Evolutionary conservation across 2,797 vertebrate genomes (phyloP).

Genomic region (Labroides dimidiatus): DNA sequence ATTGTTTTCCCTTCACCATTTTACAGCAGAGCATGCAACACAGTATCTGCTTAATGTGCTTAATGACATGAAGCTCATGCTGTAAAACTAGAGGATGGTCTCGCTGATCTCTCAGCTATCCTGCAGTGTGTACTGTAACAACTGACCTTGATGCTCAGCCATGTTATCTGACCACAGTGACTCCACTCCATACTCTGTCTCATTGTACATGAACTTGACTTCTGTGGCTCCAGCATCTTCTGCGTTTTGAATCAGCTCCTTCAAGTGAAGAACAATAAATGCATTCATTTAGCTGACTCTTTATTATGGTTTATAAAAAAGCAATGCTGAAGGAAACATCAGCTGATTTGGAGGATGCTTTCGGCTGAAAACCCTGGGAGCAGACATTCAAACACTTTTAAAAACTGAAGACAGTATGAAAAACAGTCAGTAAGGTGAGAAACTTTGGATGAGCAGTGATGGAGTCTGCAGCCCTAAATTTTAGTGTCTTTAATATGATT

Average conservation of each 20-base stretch:
- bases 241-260: constrained; percentile 99
- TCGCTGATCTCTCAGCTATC: not conserved
- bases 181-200: constrained; percentile 94
- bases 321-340: not conserved
- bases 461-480: no score
- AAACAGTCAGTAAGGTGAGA: no score
- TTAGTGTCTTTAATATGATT: not conserved
- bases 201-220: constrained; percentile 96
- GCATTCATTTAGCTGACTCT: not conserved
- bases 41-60: constrained; percentile 13
- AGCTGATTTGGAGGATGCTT: constrained; percentile 20
- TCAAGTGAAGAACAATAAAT: constrained; percentile 39
- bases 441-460: no score
- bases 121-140: constrained; percentile 3
- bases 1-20: not conserved
- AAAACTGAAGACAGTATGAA: no score
- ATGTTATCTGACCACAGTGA: constrained; percentile 95
- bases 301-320: constrained; percentile 3
- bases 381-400: no score
- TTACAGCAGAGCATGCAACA: not conserved
- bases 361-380: constrained; percentile 14
- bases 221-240: constrained; percentile 98
- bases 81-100: not conserved
- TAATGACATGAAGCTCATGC: constrained; percentile 5
- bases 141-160: constrained; percentile 93